phyloP scores from a whole-genome alignment of 2,797 vertebrate species.

The Sardinella longiceps region DNA sequence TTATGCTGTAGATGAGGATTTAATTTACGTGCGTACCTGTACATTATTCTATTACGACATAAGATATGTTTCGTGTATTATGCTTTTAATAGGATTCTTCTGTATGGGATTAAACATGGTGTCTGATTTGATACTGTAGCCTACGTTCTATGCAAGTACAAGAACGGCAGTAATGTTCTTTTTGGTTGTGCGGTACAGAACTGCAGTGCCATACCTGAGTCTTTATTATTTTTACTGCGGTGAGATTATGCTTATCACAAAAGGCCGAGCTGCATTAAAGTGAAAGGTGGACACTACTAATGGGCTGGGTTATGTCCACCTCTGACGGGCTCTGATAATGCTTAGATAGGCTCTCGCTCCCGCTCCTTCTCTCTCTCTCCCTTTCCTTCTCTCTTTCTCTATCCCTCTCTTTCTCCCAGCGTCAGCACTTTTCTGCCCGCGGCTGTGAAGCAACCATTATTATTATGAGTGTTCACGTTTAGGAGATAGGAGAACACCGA shows the following conservation, averaged over 20 bases:
- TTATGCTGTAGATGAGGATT: no score
- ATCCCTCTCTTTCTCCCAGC: background rate
- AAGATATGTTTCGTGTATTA: no score
- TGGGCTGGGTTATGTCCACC: background rate
- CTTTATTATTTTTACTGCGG: background rate
- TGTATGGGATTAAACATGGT: no score
- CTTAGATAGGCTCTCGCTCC: background rate
- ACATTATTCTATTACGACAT: no score
- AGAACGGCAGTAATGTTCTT: background rate
- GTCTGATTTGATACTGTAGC: background rate
- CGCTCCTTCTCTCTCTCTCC: no score
- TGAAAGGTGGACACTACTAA: background rate
- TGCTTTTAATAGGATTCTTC: no score
- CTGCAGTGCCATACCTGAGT: background rate
- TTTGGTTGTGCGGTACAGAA: background rate
- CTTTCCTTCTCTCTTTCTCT: no score
- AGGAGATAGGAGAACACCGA: background rate
- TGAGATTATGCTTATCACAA: background rate
- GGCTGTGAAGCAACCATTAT: background rate
- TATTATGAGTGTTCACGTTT: background rate
- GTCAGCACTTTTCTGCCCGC: background rate
- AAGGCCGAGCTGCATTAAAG: background rate
- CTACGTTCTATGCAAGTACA: no score
- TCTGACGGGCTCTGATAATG: background rate
- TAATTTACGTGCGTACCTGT: no score